Conservation (phyloP, 2,113 vertebrate species). For the Labeo rohita region DNA sequence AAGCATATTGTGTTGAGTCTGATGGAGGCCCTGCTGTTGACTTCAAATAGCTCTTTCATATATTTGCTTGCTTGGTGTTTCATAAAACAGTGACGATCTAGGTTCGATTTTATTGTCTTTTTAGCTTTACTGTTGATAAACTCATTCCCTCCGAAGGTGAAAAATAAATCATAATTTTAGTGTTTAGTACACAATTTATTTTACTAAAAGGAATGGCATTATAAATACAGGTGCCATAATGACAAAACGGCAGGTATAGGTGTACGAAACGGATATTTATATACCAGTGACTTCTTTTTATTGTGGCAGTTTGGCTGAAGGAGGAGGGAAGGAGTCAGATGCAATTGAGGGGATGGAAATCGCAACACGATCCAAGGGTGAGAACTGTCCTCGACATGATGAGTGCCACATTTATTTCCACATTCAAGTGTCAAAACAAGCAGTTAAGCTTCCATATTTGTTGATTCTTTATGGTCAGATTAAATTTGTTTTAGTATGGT, state of each 20-base stretch:
- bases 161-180: not conserved
- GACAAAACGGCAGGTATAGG: not conserved
- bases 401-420: not conserved
- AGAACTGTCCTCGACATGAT: constrained; percentile 44
- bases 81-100: not conserved
- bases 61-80: not conserved
- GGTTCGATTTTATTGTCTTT: not conserved
- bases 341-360: constrained; percentile 94
- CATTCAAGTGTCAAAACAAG: not conserved
- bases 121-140: not conserved
- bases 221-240: not conserved
- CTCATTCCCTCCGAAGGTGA: not conserved
- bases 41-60: constrained; percentile 46
- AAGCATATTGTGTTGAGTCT: constrained; percentile 37
- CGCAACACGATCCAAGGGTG: constrained; percentile 96
- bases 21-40: constrained; percentile 24
- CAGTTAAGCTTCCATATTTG: not conserved
- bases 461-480: not conserved
- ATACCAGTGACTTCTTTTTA: constrained; percentile 58
- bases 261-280: not conserved
- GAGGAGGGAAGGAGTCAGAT: constrained; percentile 89
- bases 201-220: not conserved
- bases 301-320: constrained; percentile 86
- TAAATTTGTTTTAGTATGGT: not conserved
- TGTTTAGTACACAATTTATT: not conserved